Percentiles rank a stretch among this genome's conserved stretches.
These are phyloP conservation scores for Chionoecetes opilio DNA, from an alignment of 1,140 invertebrate species.

Conservation along the genomic window DNA sequence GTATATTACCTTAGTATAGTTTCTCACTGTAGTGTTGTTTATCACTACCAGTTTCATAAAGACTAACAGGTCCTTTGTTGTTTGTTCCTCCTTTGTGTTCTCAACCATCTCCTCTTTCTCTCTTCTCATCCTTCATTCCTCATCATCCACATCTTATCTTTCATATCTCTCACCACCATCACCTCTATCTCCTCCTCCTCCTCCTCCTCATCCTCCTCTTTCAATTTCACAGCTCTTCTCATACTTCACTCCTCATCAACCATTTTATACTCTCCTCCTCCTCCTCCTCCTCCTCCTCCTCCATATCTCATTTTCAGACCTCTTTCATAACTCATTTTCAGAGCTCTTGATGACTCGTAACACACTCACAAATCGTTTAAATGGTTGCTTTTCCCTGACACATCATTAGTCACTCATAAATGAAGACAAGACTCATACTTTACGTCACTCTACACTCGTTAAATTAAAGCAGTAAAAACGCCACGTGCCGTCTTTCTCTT, in stretches of 20 bases:
- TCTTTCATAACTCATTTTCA: neutral
- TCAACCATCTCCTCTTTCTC: neutral
- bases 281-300: neutral
- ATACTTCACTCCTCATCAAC: no score
- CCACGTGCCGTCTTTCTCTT: neutral
- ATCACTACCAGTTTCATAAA: neutral
- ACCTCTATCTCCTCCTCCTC: neutral
- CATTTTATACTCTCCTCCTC: neutral
- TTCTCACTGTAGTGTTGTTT: neutral
- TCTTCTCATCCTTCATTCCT: neutral
- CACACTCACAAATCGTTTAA: neutral
- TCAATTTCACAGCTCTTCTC: neutral
- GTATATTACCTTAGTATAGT: no score
- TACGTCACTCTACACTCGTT: neutral
- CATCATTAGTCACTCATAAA: neutral
- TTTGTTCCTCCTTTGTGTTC: neutral
- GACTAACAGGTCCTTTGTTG: neutral
- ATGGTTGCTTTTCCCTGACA: neutral
- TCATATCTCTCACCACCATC: neutral
- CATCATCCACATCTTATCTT: neutral
- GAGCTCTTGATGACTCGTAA: neutral
- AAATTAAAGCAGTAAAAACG: neutral
- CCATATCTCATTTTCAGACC: neutral
- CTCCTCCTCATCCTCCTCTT: neutral
- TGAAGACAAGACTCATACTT: neutral